A percentile compares a stretch with the other conserved stretches of the same genome.
These are phyloP conservation scores for Ivindomyrus marchei DNA, from an alignment of 2,113 vertebrate genomes.

Conservation along the genomic window DNA sequence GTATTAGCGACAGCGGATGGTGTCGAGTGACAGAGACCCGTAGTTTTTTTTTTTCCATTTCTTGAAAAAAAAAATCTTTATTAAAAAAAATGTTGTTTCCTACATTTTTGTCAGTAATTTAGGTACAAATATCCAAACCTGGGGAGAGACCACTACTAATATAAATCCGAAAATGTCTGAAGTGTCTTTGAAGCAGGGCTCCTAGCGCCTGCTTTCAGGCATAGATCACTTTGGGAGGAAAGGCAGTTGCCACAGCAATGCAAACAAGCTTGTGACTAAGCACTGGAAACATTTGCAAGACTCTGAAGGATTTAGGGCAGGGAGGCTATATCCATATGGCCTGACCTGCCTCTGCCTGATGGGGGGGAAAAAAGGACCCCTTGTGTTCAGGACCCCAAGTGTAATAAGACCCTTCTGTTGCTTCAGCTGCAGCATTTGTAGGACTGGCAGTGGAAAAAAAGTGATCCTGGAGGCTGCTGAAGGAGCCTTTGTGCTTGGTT, in stretches of 20 bases:
- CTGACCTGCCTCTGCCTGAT: background rate
- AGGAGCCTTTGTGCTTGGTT: background rate
- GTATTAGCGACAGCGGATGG: background rate
- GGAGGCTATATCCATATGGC: background rate
- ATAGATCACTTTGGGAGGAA: background rate
- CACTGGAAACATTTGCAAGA: conserved; percentile 11
- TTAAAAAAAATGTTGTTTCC: conserved; percentile 5
- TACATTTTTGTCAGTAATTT: conserved; percentile 6
- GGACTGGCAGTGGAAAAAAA: background rate
- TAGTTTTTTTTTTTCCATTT: conserved; percentile 7
- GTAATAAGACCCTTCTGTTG: background rate
- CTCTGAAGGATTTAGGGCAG: background rate
- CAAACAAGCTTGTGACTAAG: background rate
- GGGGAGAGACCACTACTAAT: conserved; percentile 15
- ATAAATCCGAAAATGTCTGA: background rate
- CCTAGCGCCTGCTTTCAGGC: background rate
- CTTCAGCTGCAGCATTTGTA: background rate
- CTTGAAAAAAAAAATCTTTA: background rate
- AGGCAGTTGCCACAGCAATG: background rate
- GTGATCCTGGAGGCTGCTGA: background rate
- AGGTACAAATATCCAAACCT: conserved; percentile 19
- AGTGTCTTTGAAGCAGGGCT: background rate
- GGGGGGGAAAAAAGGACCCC: background rate
- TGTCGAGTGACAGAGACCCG: background rate
- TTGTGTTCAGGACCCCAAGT: background rate